A percentile compares a stretch with the other conserved stretches of the same genome.
phyloP scores from a whole-genome alignment of 2,113 vertebrate genomes.

The Salminus brasiliensis region DNA sequence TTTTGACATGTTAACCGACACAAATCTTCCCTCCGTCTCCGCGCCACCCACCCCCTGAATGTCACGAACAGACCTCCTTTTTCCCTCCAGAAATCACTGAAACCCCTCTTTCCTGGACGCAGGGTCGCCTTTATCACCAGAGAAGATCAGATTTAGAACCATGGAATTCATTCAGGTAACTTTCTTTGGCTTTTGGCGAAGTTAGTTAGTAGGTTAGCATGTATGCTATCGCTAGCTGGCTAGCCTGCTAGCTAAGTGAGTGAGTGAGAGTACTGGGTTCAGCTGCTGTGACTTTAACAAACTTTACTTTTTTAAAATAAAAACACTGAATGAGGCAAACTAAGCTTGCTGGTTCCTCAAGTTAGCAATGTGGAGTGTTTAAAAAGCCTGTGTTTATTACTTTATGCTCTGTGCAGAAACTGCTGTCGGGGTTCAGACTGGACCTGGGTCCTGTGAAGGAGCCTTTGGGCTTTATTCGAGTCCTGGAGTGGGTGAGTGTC shows the following conservation, averaged over 20 bases:
- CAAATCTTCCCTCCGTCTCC: not conserved
- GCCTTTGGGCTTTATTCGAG: slow-evolving; percentile 90
- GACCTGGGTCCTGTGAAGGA: slow-evolving; percentile 87
- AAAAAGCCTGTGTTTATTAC: not conserved
- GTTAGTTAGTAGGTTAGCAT: not conserved
- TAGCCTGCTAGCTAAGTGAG: not conserved
- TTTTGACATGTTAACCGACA: slow-evolving; percentile 55
- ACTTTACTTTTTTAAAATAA: not conserved
- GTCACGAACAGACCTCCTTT: not conserved
- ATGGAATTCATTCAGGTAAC: slow-evolving; percentile 53
- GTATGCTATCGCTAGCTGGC: not conserved
- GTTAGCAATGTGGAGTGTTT: no score
- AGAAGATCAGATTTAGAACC: not conserved
- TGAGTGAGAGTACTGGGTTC: not conserved
- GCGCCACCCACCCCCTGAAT: not conserved
- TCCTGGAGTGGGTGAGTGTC: slow-evolving; percentile 90
- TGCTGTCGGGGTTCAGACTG: slow-evolving; percentile 72
- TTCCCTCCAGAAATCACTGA: not conserved
- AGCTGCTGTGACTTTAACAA: not conserved
- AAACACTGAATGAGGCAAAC: not conserved
- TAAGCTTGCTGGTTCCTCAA: not conserved
- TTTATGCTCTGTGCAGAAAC: slow-evolving; percentile 54
- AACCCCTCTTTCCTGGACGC: not conserved
- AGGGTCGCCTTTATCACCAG: not conserved
- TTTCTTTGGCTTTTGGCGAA: not conserved